phyloP scores from a whole-genome alignment of 2,888 invertebrate genomes.

The Pegoplata infirma region DNA sequence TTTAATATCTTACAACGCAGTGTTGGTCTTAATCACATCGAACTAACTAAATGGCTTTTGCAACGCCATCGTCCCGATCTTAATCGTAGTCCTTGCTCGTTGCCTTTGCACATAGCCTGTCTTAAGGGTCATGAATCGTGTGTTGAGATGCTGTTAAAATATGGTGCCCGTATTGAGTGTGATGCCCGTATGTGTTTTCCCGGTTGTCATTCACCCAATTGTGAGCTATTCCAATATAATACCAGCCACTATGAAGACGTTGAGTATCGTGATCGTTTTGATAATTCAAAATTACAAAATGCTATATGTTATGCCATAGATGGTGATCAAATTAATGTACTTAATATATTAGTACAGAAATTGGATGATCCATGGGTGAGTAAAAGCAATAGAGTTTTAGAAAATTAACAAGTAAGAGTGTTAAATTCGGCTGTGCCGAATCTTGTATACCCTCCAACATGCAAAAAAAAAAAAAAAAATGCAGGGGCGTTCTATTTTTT shows the following conservation, averaged over 20 bases:
- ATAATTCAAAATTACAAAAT: conserved; percentile 82
- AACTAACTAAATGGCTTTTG: conserved; percentile 84
- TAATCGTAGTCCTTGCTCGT: conserved; percentile 85
- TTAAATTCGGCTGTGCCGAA: too few species aligned
- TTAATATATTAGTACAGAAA: conserved; percentile 83
- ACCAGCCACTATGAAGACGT: conserved; percentile 80
- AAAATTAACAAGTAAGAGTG: too few species aligned
- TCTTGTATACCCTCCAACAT: too few species aligned
- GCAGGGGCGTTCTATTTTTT: too few species aligned
- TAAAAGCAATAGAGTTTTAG: neutral
- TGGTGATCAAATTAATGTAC: conserved; percentile 84
- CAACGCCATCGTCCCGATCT: conserved; percentile 83
- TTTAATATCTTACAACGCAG: conserved; percentile 86
- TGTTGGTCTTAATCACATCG: conserved; percentile 85
- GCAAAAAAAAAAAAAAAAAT: too few species aligned
- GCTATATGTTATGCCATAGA: conserved; percentile 86
- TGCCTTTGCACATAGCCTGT: conserved; percentile 87
- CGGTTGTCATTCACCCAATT: conserved; percentile 84
- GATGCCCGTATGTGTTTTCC: conserved; percentile 88
- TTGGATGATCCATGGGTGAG: conserved; percentile 84
- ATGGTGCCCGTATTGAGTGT: conserved; percentile 85
- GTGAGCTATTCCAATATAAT: conserved; percentile 84
- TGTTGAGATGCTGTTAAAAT: conserved; percentile 83
- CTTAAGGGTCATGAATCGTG: conserved; percentile 85
- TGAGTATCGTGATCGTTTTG: conserved; percentile 69